phyloP scores from a whole-genome alignment of 2,113 vertebrate species.

The Rhinogobius similis region DNA sequence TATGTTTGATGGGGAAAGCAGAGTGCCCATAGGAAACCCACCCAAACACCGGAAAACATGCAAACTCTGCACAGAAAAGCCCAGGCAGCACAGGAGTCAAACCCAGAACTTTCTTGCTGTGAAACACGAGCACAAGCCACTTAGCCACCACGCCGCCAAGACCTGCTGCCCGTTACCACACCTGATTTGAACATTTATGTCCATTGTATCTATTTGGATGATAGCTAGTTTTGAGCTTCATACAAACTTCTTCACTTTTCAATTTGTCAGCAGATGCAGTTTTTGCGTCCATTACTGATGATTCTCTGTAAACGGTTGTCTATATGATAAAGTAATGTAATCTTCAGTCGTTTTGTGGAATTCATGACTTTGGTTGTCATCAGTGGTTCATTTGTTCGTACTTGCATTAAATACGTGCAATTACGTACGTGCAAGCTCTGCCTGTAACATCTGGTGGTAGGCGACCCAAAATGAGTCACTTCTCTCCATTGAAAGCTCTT shows the following conservation, averaged over 20 bases:
- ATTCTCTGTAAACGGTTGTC: not conserved
- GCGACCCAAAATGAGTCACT: slow-evolving; percentile 3
- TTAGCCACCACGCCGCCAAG: no score
- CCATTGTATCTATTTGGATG: not conserved
- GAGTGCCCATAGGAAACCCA: no score
- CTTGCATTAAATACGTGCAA: not conserved
- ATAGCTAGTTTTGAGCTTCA: not conserved
- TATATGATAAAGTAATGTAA: not conserved
- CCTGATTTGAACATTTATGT: not conserved
- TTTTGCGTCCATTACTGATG: not conserved
- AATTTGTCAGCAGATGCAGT: not conserved
- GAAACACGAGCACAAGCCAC: no score
- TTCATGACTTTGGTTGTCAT: not conserved
- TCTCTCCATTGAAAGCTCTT: not conserved
- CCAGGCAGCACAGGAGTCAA: no score
- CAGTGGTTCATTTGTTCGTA: not conserved
- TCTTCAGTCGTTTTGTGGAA: no score
- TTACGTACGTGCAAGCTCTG: not conserved
- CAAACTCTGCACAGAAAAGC: no score
- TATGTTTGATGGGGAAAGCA: no score
- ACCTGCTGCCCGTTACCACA: not conserved
- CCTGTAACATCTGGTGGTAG: not conserved
- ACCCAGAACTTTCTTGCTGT: no score
- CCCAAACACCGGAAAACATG: no score
- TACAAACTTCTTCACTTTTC: not conserved